Percentiles rank a stretch among this genome's conserved stretches.
These are phyloP conservation scores for Clivina fossor DNA, from an alignment of 2,888 invertebrate genomes.

Conservation along the genomic window DNA sequence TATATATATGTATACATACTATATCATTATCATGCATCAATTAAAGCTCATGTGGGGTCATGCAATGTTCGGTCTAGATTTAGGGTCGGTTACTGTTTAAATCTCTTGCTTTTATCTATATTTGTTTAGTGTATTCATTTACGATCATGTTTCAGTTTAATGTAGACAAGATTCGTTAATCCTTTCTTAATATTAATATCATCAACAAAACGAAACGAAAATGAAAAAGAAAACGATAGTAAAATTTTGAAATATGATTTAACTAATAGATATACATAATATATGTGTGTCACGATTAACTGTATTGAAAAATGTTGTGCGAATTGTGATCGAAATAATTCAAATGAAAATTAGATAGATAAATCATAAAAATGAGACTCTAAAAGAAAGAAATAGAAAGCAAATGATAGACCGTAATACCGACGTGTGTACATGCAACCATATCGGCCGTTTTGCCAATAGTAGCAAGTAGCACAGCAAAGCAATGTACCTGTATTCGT, in stretches of 20 bases:
- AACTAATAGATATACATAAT: background rate
- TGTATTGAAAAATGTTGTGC: background rate
- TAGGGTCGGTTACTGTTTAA: slow-evolving; percentile 44
- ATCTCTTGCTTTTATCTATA: slow-evolving; percentile 47
- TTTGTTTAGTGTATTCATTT: slow-evolving; percentile 50
- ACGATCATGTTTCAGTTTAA: slow-evolving; percentile 49
- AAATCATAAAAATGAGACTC: background rate
- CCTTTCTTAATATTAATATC: slow-evolving; percentile 8
- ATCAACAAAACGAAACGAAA: slow-evolving; percentile 11
- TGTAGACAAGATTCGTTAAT: slow-evolving; percentile 37
- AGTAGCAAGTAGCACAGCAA: background rate
- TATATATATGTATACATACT: too few species aligned
- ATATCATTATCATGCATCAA: slow-evolving; percentile 5
- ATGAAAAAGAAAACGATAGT: slow-evolving; percentile 2
- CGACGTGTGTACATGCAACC: background rate
- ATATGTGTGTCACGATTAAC: too few species aligned
- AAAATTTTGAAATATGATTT: background rate
- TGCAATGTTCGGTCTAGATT: slow-evolving; percentile 24
- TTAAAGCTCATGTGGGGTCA: slow-evolving; percentile 9
- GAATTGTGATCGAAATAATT: background rate
- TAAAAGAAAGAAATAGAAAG: background rate
- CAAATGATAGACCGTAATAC: background rate
- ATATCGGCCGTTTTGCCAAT: background rate
- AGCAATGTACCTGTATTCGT: background rate
- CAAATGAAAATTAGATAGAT: slow-evolving; percentile 1